phyloP scores from a whole-genome alignment of 2,797 vertebrate species.

The Coluber constrictor region DNA sequence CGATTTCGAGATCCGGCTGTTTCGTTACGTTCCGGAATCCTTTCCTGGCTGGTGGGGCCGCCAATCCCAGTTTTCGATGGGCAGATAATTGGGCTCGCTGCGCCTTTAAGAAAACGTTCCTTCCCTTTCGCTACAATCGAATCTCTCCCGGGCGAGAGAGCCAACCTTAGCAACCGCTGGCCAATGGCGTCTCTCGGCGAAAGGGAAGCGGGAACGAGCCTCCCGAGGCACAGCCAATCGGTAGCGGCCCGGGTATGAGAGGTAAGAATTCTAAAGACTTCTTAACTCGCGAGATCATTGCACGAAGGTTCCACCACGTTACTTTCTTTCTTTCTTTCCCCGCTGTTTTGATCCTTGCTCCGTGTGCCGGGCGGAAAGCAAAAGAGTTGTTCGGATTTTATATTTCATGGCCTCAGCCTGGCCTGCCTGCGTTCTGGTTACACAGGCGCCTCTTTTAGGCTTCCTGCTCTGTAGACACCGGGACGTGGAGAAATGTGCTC shows the following conservation, averaged over 20 bases:
- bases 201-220: neutral
- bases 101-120: neutral
- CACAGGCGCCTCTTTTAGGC: neutral
- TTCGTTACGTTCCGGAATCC: too few relatives aligned
- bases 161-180: neutral
- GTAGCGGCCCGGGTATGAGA: neutral
- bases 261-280: neutral
- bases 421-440: too few relatives aligned
- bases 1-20: neutral
- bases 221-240: neutral
- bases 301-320: neutral
- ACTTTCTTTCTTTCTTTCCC: neutral
- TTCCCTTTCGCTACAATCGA: too few relatives aligned
- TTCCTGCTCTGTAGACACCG: too few relatives aligned
- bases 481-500: neutral
- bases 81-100: neutral
- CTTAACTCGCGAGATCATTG: slow-evolving; percentile 3
- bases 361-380: neutral
- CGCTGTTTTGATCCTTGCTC: neutral
- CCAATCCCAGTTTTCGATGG: neutral
- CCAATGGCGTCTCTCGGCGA: neutral
- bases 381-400: too few relatives aligned
- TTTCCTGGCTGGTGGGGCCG: too few relatives aligned
- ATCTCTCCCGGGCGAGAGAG: neutral
- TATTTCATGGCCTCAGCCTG: too few relatives aligned